phyloP scores from a whole-genome alignment of 2,113 vertebrate genomes.

The Cryptotis parvus region DNA sequence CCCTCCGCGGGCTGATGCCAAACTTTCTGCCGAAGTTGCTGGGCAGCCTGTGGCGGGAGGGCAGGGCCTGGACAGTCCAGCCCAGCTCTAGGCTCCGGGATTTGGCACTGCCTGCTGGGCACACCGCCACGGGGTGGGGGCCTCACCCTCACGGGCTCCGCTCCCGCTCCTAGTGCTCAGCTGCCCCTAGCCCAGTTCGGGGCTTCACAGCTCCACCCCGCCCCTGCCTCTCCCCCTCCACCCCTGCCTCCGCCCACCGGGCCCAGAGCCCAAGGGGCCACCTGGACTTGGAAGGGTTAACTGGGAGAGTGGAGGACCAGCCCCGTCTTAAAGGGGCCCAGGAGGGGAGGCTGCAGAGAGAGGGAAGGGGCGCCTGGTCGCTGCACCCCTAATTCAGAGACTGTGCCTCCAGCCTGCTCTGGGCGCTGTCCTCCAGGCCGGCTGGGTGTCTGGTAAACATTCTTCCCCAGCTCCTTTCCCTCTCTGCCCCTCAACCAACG shows the following conservation, averaged over 20 bases:
- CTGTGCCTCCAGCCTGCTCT: neutral
- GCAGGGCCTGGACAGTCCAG: slow-evolving; percentile 79
- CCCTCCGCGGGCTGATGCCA: slow-evolving; percentile 6
- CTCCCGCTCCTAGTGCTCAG: neutral
- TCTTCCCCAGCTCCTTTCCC: slow-evolving; percentile 64
- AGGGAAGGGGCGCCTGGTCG: neutral
- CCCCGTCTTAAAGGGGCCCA: slow-evolving; percentile 78
- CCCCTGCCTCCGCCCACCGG: slow-evolving; percentile 73
- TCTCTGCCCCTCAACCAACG: neutral
- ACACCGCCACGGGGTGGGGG: slow-evolving; percentile 1
- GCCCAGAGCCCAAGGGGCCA: slow-evolving; percentile 64
- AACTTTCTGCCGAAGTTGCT: slow-evolving; percentile 78
- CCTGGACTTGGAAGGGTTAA: slow-evolving; percentile 75
- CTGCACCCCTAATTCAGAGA: neutral
- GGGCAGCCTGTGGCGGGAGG: slow-evolving; percentile 61
- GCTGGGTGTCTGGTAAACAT: slow-evolving; percentile 70
- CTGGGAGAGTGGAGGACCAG: neutral
- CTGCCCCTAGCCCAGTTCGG: slow-evolving; percentile 44
- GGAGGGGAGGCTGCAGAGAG: slow-evolving; percentile 34
- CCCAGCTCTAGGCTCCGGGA: slow-evolving; percentile 52
- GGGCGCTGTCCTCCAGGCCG: slow-evolving; percentile 69
- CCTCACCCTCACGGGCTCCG: neutral
- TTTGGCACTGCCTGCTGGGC: slow-evolving; percentile 70
- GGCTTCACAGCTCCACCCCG: slow-evolving; percentile 55
- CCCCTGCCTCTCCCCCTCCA: slow-evolving; percentile 68